Evolutionary conservation across 2,113 vertebrate species (phyloP).

Genomic region (Argyrosomus japonicus): DNA sequence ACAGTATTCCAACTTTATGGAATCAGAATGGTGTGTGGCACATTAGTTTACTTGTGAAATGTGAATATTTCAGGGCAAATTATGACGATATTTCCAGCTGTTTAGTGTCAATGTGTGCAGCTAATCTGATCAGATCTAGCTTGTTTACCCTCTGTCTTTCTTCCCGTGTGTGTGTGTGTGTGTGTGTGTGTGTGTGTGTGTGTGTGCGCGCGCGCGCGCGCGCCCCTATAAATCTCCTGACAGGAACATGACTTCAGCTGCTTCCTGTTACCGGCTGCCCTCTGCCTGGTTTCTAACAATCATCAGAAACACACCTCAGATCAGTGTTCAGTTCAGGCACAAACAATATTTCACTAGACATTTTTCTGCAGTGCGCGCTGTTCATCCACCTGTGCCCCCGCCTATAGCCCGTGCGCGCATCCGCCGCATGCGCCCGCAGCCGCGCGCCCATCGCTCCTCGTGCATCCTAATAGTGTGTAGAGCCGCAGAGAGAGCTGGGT

Average conservation of each 20-base stretch:
- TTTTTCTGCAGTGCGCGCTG: constrained; percentile 24
- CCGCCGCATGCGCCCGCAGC: neutral
- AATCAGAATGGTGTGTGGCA: too few relatives aligned
- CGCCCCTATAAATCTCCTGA: neutral
- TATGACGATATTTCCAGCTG: too few relatives aligned
- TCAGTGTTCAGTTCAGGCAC: neutral
- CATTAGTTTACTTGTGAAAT: too few relatives aligned
- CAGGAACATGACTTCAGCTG: neutral
- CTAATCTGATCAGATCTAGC: neutral
- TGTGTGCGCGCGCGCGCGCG: too few relatives aligned
- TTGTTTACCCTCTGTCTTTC: neutral
- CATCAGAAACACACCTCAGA: neutral
- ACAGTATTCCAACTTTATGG: too few relatives aligned
- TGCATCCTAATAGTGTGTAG: neutral
- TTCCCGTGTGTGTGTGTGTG: neutral
- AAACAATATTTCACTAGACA: neutral
- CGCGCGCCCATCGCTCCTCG: constrained; percentile 7
- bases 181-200: neutral
- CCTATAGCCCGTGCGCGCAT: constrained; percentile 14
- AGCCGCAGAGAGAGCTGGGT: constrained; percentile 38
- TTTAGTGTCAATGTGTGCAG: too few relatives aligned
- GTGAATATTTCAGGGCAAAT: too few relatives aligned
- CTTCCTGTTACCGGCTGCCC: too few relatives aligned
- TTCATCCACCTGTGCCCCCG: constrained; percentile 46
- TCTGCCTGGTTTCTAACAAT: neutral